Evolutionary conservation across 2,888 invertebrate genomes (phyloP).

Genomic region (Eulithis prunata): DNA sequence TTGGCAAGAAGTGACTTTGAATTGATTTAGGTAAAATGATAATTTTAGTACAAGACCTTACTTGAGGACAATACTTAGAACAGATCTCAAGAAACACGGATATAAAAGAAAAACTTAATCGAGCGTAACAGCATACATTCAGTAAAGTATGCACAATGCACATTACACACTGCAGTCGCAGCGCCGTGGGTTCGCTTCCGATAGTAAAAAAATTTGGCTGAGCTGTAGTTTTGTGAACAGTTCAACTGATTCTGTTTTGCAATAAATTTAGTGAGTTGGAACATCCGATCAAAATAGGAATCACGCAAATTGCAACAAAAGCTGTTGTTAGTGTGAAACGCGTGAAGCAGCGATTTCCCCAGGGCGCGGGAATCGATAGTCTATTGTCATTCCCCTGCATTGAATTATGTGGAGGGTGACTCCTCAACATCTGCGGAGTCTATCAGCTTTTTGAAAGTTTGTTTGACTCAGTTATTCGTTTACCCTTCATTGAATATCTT

Average conservation of each 20-base stretch:
- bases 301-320: slow-evolving; percentile 25
- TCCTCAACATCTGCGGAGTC: slow-evolving; percentile 70
- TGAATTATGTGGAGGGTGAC: slow-evolving; percentile 74
- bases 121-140: too few species aligned
- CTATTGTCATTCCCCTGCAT: slow-evolving; percentile 69
- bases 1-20: background rate
- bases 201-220: too few species aligned
- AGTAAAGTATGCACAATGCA: too few species aligned
- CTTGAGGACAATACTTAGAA: too few species aligned
- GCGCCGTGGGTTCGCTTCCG: too few species aligned
- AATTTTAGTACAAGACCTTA: too few species aligned
- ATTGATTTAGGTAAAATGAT: too few species aligned
- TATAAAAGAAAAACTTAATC: too few species aligned
- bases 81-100: too few species aligned
- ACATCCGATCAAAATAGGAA: slow-evolving; percentile 19
- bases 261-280: background rate
- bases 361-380: slow-evolving; percentile 62
- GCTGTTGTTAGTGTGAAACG: slow-evolving; percentile 22
- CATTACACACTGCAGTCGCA: too few species aligned
- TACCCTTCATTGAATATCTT: slow-evolving; percentile 24
- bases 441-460: slow-evolving; percentile 74
- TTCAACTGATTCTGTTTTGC: too few species aligned
- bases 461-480: slow-evolving; percentile 47
- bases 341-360: slow-evolving; percentile 30
- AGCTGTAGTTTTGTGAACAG: too few species aligned